Percentiles rank a stretch among this genome's conserved stretches.
Conservation (phyloP, 2,113 vertebrate species). For the Pachyramphus minor region DNA sequence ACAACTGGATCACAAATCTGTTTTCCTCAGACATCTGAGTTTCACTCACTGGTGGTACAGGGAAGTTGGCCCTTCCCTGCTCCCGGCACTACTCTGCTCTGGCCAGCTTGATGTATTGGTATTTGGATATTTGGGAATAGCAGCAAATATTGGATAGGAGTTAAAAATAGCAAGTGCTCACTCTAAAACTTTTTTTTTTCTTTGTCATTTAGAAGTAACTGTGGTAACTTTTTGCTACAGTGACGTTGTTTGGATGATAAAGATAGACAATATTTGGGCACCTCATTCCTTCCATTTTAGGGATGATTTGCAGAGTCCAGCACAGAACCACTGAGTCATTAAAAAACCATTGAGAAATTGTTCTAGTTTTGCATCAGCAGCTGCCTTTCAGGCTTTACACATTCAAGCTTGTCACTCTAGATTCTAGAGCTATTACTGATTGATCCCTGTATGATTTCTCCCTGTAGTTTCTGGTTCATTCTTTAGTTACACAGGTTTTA, state of each 20-base stretch:
- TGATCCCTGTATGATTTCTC: background rate
- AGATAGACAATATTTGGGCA: background rate
- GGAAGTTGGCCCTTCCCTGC: background rate
- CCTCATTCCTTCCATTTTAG: background rate
- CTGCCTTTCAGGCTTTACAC: background rate
- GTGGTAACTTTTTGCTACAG: background rate
- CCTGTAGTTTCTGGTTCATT: background rate
- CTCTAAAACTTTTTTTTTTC: background rate
- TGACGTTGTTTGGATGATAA: background rate
- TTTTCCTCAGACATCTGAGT: background rate
- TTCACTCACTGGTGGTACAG: background rate
- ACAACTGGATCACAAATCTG: background rate
- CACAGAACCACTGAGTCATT: background rate
- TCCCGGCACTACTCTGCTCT: background rate
- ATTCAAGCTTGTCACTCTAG: background rate
- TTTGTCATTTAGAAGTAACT: background rate
- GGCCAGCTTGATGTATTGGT: background rate
- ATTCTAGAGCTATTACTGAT: background rate
- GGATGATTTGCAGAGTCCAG: background rate
- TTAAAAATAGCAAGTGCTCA: background rate
- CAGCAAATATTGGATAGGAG: background rate
- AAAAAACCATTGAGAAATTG: background rate
- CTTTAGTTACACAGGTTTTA: conserved; percentile 40
- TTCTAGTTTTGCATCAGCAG: background rate
- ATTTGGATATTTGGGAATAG: background rate